These are phyloP conservation scores for Thunnus thynnus DNA, from an alignment of 2,113 vertebrate genomes.

Conservation along the genomic window DNA sequence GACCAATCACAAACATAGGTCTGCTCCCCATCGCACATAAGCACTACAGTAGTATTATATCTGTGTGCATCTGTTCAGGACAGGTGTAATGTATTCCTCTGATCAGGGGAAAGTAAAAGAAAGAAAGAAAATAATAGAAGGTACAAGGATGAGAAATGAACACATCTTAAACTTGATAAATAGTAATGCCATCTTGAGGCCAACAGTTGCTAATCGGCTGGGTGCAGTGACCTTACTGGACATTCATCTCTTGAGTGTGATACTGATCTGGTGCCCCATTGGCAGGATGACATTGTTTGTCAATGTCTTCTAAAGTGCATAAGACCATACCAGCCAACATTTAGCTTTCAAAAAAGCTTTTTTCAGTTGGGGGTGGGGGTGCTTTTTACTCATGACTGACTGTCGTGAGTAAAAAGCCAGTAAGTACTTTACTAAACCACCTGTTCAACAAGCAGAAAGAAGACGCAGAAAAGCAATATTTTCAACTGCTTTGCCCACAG, in stretches of 20 bases:
- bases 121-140: neutral
- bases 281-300: neutral
- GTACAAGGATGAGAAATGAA: constrained; percentile 36
- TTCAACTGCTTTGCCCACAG: too few species aligned
- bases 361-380: too few species aligned
- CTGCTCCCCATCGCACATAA: neutral
- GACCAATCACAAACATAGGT: neutral
- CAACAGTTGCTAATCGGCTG: constrained; percentile 16
- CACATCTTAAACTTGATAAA: constrained; percentile 30
- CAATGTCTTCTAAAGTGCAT: neutral
- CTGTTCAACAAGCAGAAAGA: too few species aligned
- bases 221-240: constrained; percentile 5
- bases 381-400: too few species aligned
- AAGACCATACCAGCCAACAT: too few species aligned
- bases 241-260: neutral
- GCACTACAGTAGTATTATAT: neutral
- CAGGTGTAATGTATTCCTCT: constrained; percentile 19
- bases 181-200: constrained; percentile 37
- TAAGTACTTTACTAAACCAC: too few species aligned
- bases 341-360: too few species aligned
- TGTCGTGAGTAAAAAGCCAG: too few species aligned
- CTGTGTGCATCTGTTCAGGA: constrained; percentile 18
- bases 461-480: too few species aligned
- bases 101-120: constrained; percentile 14
- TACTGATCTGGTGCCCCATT: neutral